Base-by-base conservation (phyloP, 2,113 vertebrate species). In the Oreotragus oreotragus region DNA sequence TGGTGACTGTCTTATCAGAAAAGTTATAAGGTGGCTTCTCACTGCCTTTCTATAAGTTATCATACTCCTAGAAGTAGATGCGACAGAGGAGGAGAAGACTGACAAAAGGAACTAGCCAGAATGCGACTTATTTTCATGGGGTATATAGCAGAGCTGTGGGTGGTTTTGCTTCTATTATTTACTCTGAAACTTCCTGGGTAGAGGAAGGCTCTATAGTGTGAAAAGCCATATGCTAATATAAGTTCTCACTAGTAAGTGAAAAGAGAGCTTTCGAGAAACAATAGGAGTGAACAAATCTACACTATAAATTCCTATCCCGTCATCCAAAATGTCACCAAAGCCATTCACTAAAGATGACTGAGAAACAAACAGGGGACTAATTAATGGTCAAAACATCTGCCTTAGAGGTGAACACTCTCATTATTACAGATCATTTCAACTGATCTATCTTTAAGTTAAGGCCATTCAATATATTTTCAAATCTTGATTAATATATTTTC, bases 91-190 rank as follows among this genome's bases (percentile, higher is more conserved):
- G 43, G 76, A 70, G 23, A 39, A 91, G 49, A 45, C 5, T 62
- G n/a, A 16, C 43, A 70, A 92, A 62, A 81, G 43, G 15, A 73
- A 45, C 5, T 70, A 60, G 62, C 57, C 0, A 60, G 55, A 60
- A 70, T 3, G 43, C 17, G 30, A 77, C 33, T 90, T 14, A 51
- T 39, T 90, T 88, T 96, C 89, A 30, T 9, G 64, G 84, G 73
- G 33, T 64, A 90, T 43, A 33, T 19, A 84, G 79, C 0, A 62
- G 66, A 92, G 53, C 62, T 57, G 76, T 33, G 45, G 77, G 39
- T n/a, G 55, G 17, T 64, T 90, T 19, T 90, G 57, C 73, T 93
- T 88, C 96, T 88, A 28, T n/a, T 80, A 53, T 92, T 86, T 97
- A 92, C 57, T 79, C 79, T 47, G 62, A 92, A 43, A 23, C 88